Conservation (phyloP, 2,888 invertebrate species). For the Aspidiotus destructor region DNA sequence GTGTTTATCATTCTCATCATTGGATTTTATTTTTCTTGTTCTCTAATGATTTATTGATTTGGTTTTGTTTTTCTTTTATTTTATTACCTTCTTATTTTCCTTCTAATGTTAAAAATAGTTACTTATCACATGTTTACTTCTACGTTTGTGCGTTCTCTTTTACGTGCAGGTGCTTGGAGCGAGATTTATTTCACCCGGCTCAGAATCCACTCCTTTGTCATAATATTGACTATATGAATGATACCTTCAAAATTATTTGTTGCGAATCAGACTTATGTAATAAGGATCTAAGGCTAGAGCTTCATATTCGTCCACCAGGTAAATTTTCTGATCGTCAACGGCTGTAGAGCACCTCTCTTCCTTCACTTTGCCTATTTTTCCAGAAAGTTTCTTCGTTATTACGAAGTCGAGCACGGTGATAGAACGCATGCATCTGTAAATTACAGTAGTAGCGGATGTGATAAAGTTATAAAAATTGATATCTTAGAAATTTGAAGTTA, state of each 20-base stretch:
- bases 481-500: too few relatives aligned
- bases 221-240: not conserved
- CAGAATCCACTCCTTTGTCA: not conserved
- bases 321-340: not conserved
- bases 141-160: not conserved
- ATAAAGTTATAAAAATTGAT: too few relatives aligned
- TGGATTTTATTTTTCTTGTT: too few relatives aligned
- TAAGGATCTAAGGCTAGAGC: not conserved
- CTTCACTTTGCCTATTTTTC: not conserved
- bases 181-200: not conserved
- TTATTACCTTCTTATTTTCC: too few relatives aligned
- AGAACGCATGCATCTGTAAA: not conserved
- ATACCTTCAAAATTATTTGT: not conserved
- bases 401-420: not conserved
- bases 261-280: not conserved
- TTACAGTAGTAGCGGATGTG: too few relatives aligned
- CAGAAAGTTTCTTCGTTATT: not conserved
- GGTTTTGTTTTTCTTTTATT: too few relatives aligned
- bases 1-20: too few relatives aligned
- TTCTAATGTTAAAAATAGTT: too few relatives aligned
- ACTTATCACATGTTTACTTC: not conserved
- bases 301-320: not conserved
- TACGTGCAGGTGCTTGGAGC: slow-evolving; percentile 1
- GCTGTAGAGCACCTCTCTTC: not conserved
- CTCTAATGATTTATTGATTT: too few relatives aligned